Evolutionary conservation across 2,113 vertebrate genomes (phyloP).

Genomic region (Mustela nigripes): DNA sequence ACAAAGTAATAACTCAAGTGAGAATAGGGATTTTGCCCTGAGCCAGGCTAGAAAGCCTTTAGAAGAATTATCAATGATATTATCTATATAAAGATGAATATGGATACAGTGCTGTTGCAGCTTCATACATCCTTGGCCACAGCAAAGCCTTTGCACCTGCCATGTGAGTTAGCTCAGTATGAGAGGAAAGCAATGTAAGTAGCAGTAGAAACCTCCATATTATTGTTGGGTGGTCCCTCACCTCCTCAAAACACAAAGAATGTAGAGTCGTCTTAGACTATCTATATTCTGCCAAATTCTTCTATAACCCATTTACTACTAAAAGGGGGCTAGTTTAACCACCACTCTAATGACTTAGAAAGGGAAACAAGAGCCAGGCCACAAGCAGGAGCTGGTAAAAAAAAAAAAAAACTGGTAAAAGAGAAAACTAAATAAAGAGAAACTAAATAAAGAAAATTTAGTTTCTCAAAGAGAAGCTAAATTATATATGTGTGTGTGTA

Average conservation of each 20-base stretch:
- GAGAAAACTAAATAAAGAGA: no score
- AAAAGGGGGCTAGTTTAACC: conserved; percentile 75
- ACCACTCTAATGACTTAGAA: conserved; percentile 75
- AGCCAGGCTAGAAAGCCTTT: neutral
- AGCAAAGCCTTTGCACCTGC: neutral
- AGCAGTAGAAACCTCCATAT: neutral
- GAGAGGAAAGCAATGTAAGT: neutral
- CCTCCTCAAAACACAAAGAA: conserved; percentile 30
- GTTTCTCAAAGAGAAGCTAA: no score
- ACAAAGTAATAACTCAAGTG: neutral
- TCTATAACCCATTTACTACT: conserved; percentile 71
- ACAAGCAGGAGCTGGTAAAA: neutral
- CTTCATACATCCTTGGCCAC: neutral
- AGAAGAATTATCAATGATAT: neutral
- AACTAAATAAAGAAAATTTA: no score
- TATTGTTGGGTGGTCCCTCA: neutral
- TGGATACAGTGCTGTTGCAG: neutral
- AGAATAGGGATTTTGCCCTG: neutral
- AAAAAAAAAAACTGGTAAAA: neutral
- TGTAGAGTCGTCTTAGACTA: conserved; percentile 69
- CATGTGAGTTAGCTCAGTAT: neutral
- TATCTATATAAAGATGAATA: neutral
- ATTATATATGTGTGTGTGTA: no score
- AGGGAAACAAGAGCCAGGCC: neutral
- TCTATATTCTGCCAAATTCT: conserved; percentile 82